Evolutionary conservation across 2,888 invertebrate species (phyloP), one percentile per base, ranked within the genome.

Genomic region (Drosophila kuntzei): DNA sequence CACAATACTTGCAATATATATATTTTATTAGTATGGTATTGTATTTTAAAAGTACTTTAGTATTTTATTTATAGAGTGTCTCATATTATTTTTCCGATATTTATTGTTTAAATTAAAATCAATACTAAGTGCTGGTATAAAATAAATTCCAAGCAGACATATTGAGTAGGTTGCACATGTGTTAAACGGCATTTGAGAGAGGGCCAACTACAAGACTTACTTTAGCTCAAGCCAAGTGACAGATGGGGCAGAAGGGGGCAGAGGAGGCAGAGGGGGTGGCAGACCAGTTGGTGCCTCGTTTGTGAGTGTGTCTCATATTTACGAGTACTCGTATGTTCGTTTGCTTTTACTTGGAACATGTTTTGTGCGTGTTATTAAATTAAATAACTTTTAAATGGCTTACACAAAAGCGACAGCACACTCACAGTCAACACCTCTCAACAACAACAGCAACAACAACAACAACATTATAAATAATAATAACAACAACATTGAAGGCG

Each of bases 381-480:
- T 85, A 80, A 87, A 89, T 80, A 89, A 89, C 87, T 84, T 87
- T 86, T 80, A 80, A 89, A 86, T 86, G 85, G 89, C 84, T 75
- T 71, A 76, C 73, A 76, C 68, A 80, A 59, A 71, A 71, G 51
- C 70, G 70, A 63, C 77, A 77, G 70, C 53, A 54, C 59, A 78
- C 64, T 60, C 43, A 44, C 55, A 55, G 44, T 34, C 47, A 63
- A 60, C 60, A 55, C 53, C 53, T 43, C 49, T n/a, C 16, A 29
- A 44, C 25, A 50, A 1, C 32, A 55, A 7, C 47, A 64, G 50
- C 49, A 67, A 22, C 53, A 59, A 50, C 36, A 63, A 41, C 37
- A 25, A 11, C 49, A 43, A 4, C 53, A 53, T n/a, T 25, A 25
- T 25, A 25, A 25, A 25, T 25, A 47, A 0, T 27, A 54, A 18